Percentiles rank a stretch among this genome's conserved stretches.
These are phyloP conservation scores for Cryptotermes secundus DNA, from an alignment of 1,140 invertebrate species.

Conservation along the genomic window DNA sequence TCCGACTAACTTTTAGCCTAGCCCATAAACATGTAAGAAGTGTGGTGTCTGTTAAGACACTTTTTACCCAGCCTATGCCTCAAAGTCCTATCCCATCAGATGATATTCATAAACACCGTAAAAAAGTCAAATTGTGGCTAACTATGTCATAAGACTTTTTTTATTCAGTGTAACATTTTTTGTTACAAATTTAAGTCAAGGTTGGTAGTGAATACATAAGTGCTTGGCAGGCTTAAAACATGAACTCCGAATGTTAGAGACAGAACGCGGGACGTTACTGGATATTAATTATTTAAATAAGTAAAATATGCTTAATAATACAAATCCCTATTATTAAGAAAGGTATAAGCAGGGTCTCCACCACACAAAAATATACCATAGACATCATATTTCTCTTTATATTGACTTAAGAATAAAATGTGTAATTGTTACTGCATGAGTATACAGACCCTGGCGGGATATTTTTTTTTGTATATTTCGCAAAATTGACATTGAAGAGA, in stretches of 20 bases:
- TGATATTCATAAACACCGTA: neutral
- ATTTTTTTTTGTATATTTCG: constrained; percentile 4
- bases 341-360: constrained; percentile 30
- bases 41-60: constrained; percentile 20
- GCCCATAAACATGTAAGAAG: constrained; percentile 17
- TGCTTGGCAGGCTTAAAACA: constrained; percentile 2
- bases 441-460: constrained; percentile 24
- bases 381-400: constrained; percentile 11
- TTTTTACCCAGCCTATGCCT: neutral
- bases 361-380: constrained; percentile 20
- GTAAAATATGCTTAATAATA: constrained; percentile 1
- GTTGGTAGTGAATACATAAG: neutral
- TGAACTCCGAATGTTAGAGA: constrained; percentile 22
- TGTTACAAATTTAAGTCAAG: neutral
- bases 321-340: constrained; percentile 4
- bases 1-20: constrained; percentile 28
- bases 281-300: constrained; percentile 29
- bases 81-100: neutral
- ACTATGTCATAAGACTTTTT: constrained; percentile 11
- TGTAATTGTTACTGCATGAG: constrained; percentile 23
- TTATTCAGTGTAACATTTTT: constrained; percentile 24
- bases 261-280: constrained; percentile 34
- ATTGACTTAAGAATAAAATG: constrained; percentile 21
- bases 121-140: neutral
- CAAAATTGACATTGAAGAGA: neutral